Evolutionary conservation across 1,140 invertebrate species (phyloP).

Genomic region (Atta cephalotes): DNA sequence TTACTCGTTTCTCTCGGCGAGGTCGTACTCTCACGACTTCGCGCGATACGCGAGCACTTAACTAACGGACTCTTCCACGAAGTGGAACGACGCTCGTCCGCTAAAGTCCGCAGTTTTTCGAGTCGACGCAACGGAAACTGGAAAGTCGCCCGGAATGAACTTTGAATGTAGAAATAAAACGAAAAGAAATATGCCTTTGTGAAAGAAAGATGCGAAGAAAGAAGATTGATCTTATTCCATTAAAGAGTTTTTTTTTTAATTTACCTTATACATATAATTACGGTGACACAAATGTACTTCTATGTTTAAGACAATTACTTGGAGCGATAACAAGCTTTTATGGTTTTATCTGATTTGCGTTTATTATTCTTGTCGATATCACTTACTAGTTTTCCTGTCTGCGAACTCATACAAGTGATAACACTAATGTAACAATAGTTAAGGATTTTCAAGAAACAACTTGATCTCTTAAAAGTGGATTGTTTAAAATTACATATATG

Average conservation of each 20-base stretch:
- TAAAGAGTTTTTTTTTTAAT: conserved; percentile 6
- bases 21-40: conserved; percentile 72
- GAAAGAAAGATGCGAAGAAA: not conserved
- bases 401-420: not conserved
- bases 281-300: not conserved
- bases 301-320: not conserved
- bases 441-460: not conserved
- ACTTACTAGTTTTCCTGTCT: not conserved
- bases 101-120: conserved; percentile 58
- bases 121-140: conserved; percentile 17
- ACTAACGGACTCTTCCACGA: conserved; percentile 72
- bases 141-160: not conserved
- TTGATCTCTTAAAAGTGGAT: not conserved
- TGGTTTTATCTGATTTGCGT: not conserved
- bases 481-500: not conserved
- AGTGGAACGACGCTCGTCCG: conserved; percentile 68
- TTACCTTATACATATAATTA: not conserved
- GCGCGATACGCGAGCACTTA: conserved; percentile 68
- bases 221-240: not conserved
- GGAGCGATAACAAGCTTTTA: not conserved
- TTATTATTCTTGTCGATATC: not conserved
- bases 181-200: not conserved
- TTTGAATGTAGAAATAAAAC: not conserved
- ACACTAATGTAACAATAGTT: not conserved
- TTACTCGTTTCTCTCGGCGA: conserved; percentile 57